phyloP scores from a whole-genome alignment of 64 coral and sea anemone species.

The Stichodactyla helianthus region DNA sequence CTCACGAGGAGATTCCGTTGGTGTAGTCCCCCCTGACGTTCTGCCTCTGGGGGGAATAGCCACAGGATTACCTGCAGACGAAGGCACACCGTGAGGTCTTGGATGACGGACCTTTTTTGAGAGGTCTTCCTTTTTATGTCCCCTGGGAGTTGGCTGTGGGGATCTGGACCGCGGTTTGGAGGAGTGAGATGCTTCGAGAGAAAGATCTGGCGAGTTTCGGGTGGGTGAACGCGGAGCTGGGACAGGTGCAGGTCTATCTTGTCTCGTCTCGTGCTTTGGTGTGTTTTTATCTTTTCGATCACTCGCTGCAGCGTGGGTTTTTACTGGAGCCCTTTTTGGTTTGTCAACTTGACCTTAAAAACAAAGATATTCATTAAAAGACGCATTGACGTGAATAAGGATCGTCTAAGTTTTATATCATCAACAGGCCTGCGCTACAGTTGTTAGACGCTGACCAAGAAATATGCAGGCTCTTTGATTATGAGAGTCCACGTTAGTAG shows the following conservation, averaged over 20 bases:
- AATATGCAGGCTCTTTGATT: no score
- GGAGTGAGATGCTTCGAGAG: neutral
- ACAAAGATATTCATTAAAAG: no score
- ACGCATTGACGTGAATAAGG: no score
- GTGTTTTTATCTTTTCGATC: neutral
- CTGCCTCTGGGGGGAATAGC: neutral
- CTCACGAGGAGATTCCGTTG: slow-evolving; percentile 5
- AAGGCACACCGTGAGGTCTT: neutral
- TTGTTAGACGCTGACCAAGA: no score
- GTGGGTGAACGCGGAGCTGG: neutral
- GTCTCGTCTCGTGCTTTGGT: neutral
- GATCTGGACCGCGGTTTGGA: neutral
- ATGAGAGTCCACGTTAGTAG: no score
- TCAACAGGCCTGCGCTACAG: no score
- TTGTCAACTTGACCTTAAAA: neutral
- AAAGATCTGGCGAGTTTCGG: neutral
- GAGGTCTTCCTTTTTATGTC: neutral
- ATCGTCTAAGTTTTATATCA: no score
- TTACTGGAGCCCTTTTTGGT: neutral
- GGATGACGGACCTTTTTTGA: neutral
- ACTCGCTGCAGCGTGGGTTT: neutral
- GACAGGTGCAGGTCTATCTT: neutral
- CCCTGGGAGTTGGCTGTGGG: slow-evolving; percentile 3
- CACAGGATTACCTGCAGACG: neutral
- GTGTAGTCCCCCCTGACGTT: neutral